Evolutionary conservation across 2,797 vertebrate species (phyloP), one percentile per base, ranked within the genome.

Genomic region (Ibycter americanus): DNA sequence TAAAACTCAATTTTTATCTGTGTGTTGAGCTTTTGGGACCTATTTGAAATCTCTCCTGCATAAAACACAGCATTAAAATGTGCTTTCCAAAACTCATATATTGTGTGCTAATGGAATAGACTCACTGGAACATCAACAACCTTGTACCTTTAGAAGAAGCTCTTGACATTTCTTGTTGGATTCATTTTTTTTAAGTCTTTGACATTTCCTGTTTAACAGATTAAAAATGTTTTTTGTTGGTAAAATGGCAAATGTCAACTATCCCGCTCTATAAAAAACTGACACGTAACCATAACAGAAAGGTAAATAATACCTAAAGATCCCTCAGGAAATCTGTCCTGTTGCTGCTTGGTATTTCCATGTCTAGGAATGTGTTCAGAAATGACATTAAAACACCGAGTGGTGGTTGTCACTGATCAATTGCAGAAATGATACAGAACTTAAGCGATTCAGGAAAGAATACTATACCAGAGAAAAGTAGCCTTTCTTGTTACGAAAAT

Each of bases 191-290:
- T 51, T 10, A 1, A 55, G 32, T 21, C 31, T 83, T 78, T 77
- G 23, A 66, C 42, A 31, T 94, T 95, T 95, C 82, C 79, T 79
- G 72, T 89, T 90, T 85, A 92, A 81, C 32, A 61, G 66, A 58
- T 83, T 81, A 90, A 17, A 51, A 66, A 40, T 56, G 5, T 2
- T 68, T 80, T 79, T 81, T 82, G 49, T 72, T 77, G 32, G 36
- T 87, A 42, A 95, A 92, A 94, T 54, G 56, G 59, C 49, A 94
- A 81, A 51, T 21, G 54, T 87, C 54, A 83, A 36, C 32, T 42
- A 58, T 51, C 27, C 55, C 15, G 52, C 47, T 93, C 54, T 95
- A 77, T 89, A 85, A 54, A 95, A 92, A 73, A 26, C 61, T 97
- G 96, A 71, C 14, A 10, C 66, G 12, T 70, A 90, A 85, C 54